Conservation (phyloP, 1,140 invertebrate species). For the Solenopsis fugax region DNA sequence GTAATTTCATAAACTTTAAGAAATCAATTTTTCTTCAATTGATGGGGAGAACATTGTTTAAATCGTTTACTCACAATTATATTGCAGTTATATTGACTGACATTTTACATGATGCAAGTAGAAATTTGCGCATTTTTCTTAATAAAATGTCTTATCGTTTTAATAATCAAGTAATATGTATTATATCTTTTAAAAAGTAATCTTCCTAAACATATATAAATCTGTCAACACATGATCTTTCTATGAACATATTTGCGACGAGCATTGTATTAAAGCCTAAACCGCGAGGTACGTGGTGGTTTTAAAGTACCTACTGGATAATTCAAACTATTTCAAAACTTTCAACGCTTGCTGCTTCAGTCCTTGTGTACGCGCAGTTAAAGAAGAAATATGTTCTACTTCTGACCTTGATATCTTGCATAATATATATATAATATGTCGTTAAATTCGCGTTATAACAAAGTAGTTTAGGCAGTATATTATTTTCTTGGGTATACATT, state of each 20-base stretch:
- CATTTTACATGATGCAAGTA: neutral
- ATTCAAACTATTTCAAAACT: constrained; percentile 63
- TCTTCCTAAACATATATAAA: neutral
- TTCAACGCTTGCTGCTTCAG: constrained; percentile 50
- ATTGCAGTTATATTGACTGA: neutral
- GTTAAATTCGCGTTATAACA: constrained; percentile 18
- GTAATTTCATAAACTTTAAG: neutral
- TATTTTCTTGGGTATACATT: neutral
- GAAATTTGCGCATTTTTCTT: neutral
- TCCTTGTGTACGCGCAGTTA: constrained; percentile 20
- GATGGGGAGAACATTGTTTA: no score
- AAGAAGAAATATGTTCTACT: constrained; percentile 59
- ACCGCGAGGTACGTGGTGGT: constrained; percentile 52
- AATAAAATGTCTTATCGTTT: neutral
- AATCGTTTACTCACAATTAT: neutral
- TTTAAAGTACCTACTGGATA: constrained; percentile 57
- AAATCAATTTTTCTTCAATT: neutral
- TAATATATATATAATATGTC: neutral
- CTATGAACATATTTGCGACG: constrained; percentile 40
- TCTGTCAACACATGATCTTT: constrained; percentile 10
- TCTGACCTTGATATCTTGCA: constrained; percentile 44
- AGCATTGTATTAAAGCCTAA: constrained; percentile 55
- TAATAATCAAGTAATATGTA: neutral
- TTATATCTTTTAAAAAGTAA: constrained; percentile 16
- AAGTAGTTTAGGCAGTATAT: neutral